These are phyloP conservation scores for Beris morrisii DNA, from an alignment of 2,888 invertebrate species.

Conservation along the genomic window DNA sequence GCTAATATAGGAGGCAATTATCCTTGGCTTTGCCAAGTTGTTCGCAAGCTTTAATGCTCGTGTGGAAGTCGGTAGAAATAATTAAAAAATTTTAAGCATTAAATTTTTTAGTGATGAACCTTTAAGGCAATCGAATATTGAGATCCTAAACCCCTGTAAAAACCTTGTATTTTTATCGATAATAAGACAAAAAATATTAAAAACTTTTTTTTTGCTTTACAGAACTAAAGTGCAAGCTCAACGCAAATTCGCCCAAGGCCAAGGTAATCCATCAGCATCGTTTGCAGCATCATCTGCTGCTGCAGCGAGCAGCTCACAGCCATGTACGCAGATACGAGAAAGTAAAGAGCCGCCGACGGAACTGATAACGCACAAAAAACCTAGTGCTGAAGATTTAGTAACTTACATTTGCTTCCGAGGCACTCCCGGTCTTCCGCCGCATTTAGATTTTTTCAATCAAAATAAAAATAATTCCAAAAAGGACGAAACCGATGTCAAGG, in stretches of 20 bases:
- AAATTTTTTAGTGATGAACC: too few species aligned
- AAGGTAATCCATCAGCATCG: constrained; percentile 63
- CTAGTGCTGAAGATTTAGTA: constrained; percentile 83
- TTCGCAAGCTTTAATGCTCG: too few species aligned
- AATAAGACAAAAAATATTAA: too few species aligned
- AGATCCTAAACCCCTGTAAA: too few species aligned
- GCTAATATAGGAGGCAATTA: too few species aligned
- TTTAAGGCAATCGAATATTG: too few species aligned
- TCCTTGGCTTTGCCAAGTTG: too few species aligned
- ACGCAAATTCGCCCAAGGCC: constrained; percentile 87
- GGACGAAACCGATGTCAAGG: constrained; percentile 30
- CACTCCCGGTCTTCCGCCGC: constrained; percentile 71
- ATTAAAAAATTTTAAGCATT: too few species aligned
- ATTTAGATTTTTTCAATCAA: constrained; percentile 68
- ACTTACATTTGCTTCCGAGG: constrained; percentile 83
- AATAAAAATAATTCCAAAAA: constrained; percentile 45
- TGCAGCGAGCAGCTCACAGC: constrained; percentile 39
- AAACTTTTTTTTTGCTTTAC: constrained; percentile 40
- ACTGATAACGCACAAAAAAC: constrained; percentile 66
- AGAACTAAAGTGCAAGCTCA: constrained; percentile 84
- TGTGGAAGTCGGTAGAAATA: too few species aligned
- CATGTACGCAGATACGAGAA: constrained; percentile 63
- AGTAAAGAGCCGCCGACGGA: constrained; percentile 65
- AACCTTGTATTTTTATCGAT: too few species aligned
- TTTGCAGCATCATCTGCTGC: constrained; percentile 46